Base-by-base conservation (phyloP, 2,797 vertebrate genomes). In the Melanotaenia pygmaea region DNA sequence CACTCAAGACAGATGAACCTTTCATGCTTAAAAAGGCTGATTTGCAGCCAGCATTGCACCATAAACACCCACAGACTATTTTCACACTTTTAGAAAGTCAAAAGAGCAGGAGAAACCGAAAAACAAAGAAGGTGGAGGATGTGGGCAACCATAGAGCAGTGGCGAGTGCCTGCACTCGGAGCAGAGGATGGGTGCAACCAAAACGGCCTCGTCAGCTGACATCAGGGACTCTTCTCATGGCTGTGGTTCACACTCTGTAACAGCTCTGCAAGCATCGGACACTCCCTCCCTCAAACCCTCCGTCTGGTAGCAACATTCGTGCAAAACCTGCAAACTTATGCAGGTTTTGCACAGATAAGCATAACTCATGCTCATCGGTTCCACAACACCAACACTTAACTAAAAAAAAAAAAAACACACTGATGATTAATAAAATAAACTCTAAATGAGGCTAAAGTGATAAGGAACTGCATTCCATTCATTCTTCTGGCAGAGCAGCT, bases 111-210 rank as follows among this genome's bases (percentile, higher is more conserved):
- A 84, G 86, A 89, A 88, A 89, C 82, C 67, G 85, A 89, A 43
- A 92, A 87, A 86, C 68, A 87, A 59, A 86, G 35, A 59, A 40
- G 59, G 67, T 38, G 80, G 81, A 88, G 92, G 89, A 91, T 92
- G 91, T 92, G 91, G 91, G 89, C 82, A 88, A 82, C 64, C 40
- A 28, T 60, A 69, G 24, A 85, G 74, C 86, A 77, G 76, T 77
- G 78, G 86, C 74, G 70, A 88, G 69, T 67, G 85, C 73, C 76
- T 86, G 87, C 85, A 88, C 84, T 83, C 62, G 4, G 65, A 85
- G 84, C 88, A 81, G 54, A 90, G 85, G 88, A 93, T 81, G 87
- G 83, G 79, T 91, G 87, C 85, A 89, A 82, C 83, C 70, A 79
- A 79, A 83, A 89, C 79, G 64, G 74, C 87, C 83, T 71, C 70